phyloP scores from a whole-genome alignment of 1,140 invertebrate genomes.

The Aplysia californica region DNA sequence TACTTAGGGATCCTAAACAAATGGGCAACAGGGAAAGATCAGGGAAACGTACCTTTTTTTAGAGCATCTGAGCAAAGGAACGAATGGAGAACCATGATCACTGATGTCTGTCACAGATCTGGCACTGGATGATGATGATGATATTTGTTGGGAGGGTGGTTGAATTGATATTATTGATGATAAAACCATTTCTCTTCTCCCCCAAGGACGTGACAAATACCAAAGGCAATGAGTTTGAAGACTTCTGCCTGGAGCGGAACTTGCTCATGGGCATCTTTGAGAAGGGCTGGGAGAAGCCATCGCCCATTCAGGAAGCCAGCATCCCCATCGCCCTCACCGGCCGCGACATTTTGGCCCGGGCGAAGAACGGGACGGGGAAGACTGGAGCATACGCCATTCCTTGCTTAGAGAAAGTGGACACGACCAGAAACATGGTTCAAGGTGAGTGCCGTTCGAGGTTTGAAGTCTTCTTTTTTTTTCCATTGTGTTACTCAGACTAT shows the following conservation, averaged over 20 bases:
- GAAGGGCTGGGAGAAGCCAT: slow-evolving; percentile 99
- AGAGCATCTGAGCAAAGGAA: no score
- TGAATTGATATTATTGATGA: background rate
- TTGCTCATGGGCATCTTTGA: slow-evolving; percentile 99
- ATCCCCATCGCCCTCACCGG: slow-evolving; percentile 98
- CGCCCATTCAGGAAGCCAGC: slow-evolving; percentile 92
- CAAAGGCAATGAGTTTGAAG: slow-evolving; percentile 99
- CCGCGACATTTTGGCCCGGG: slow-evolving; percentile 96
- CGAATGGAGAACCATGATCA: no score
- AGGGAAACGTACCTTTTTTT: no score
- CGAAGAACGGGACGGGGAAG: slow-evolving; percentile 99
- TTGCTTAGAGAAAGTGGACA: slow-evolving; percentile 94
- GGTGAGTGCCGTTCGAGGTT: no score
- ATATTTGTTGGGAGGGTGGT: no score
- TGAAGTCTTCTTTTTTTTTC: no score
- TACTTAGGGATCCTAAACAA: slow-evolving; percentile 4
- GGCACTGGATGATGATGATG: background rate
- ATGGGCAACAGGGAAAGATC: background rate
- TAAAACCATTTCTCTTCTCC: slow-evolving; percentile 1
- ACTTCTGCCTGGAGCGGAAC: slow-evolving; percentile 97
- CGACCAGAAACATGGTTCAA: slow-evolving; percentile 81
- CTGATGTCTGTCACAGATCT: no score
- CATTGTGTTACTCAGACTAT: no score
- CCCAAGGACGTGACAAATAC: slow-evolving; percentile 98
- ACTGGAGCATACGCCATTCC: slow-evolving; percentile 99